Evolutionary conservation across 2,888 invertebrate species (phyloP).

Genomic region (Cybosia mesomella): DNA sequence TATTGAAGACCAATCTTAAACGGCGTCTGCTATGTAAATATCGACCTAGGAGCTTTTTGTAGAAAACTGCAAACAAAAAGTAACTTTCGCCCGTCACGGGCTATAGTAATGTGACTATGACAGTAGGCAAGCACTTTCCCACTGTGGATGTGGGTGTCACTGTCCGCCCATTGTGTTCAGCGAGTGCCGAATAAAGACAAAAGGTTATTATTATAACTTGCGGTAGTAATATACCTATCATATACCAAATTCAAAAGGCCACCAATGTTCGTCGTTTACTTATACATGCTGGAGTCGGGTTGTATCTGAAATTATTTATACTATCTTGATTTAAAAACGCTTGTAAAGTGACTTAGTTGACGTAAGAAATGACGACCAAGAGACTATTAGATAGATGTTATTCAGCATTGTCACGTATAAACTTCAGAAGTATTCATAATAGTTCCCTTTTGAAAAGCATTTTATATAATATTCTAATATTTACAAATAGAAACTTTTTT

Average conservation of each 20-base stretch:
- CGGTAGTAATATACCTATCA: conserved; percentile 32
- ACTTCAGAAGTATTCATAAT: neutral
- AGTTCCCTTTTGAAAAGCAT: neutral
- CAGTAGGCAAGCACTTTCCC: conserved; percentile 73
- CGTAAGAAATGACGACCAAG: neutral
- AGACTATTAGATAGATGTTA: neutral
- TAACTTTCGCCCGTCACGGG: conserved; percentile 71
- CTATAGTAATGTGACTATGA: conserved; percentile 60
- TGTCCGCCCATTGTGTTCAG: conserved; percentile 72
- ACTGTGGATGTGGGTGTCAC: conserved; percentile 77
- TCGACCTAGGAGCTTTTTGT: conserved; percentile 61
- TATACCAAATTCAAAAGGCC: conserved; percentile 22
- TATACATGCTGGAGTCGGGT: neutral
- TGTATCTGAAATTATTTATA: neutral
- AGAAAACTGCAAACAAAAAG: conserved; percentile 69
- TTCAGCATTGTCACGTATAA: neutral
- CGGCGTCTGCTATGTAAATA: conserved; percentile 59
- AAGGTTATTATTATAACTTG: conserved; percentile 53
- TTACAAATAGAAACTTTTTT: conserved; percentile 60
- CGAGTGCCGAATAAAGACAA: conserved; percentile 79
- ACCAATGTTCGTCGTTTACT: neutral
- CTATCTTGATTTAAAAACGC: neutral
- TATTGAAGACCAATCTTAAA: too few relatives aligned
- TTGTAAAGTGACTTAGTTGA: neutral
- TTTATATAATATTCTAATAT: conserved; percentile 3